Evolutionary conservation across 2,797 vertebrate species (phyloP).

Genomic region (Simalia tracyae): DNA sequence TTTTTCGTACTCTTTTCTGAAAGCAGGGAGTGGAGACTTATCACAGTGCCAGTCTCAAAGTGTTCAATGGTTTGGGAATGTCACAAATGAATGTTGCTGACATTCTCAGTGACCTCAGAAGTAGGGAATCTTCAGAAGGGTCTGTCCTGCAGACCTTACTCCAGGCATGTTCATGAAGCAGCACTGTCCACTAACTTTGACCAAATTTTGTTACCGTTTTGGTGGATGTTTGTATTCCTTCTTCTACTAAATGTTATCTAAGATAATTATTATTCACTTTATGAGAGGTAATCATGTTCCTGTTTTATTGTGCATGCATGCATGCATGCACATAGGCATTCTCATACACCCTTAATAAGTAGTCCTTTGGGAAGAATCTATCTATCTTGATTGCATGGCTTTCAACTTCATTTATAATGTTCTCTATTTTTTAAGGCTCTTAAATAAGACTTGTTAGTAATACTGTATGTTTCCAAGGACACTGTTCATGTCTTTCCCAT

Average conservation of each 20-base stretch:
- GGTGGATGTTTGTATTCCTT: no score
- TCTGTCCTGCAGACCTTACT: no score
- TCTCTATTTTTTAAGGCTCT: no score
- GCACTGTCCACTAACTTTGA: no score
- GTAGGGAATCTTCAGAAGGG: neutral
- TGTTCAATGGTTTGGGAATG: neutral
- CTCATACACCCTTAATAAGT: no score
- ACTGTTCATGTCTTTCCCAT: conserved; percentile 35
- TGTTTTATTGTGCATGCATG: no score
- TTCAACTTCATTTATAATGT: no score
- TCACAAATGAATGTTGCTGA: neutral
- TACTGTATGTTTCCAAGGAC: conserved; percentile 36
- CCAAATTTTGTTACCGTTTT: no score
- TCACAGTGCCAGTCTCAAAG: neutral
- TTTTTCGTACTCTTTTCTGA: neutral
- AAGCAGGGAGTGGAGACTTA: neutral
- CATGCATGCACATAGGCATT: neutral
- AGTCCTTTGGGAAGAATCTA: neutral
- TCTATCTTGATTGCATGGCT: neutral
- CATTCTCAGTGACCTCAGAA: neutral
- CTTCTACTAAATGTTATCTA: no score
- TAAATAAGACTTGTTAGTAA: conserved; percentile 61
- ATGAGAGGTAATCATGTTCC: no score
- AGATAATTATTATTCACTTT: no score
- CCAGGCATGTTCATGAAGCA: no score